phyloP scores from a whole-genome alignment of 2,113 vertebrate genomes.

The Jacana jacana region DNA sequence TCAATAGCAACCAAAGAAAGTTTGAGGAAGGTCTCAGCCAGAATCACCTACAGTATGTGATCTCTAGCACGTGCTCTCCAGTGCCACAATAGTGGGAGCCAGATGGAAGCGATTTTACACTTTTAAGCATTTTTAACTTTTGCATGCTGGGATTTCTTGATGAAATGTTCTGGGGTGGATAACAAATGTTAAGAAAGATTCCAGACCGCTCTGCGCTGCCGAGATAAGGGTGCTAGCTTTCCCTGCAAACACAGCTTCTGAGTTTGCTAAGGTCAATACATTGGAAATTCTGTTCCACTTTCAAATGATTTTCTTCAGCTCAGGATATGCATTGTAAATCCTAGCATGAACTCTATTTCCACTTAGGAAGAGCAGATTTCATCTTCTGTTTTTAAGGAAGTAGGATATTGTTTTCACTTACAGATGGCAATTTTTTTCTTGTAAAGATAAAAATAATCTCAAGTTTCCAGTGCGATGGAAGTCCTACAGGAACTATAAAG shows the following conservation, averaged over 20 bases:
- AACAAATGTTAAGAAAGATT: not conserved
- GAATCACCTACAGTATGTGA: not conserved
- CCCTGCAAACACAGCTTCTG: not conserved
- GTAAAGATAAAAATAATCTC: slow-evolving; percentile 5
- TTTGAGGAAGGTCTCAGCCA: not conserved
- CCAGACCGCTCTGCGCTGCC: not conserved
- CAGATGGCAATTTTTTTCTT: not conserved
- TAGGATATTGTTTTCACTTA: slow-evolving; percentile 23
- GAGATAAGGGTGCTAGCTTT: not conserved
- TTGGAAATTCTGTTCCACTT: slow-evolving; percentile 15
- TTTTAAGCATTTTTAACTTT: not conserved
- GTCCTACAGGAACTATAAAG: not conserved
- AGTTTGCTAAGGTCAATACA: not conserved
- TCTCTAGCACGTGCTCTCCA: not conserved
- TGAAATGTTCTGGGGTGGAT: not conserved
- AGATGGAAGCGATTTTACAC: not conserved
- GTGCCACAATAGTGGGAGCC: not conserved
- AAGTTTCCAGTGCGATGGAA: not conserved
- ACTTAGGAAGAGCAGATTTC: not conserved
- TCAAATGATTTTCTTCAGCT: not conserved
- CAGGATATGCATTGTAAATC: not conserved
- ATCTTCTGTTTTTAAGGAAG: slow-evolving; percentile 27
- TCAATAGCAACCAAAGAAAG: not conserved
- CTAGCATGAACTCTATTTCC: not conserved
- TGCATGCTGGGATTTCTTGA: not conserved